phyloP scores from a whole-genome alignment of 2,797 vertebrate genomes.

The Malacoraja senta region DNA sequence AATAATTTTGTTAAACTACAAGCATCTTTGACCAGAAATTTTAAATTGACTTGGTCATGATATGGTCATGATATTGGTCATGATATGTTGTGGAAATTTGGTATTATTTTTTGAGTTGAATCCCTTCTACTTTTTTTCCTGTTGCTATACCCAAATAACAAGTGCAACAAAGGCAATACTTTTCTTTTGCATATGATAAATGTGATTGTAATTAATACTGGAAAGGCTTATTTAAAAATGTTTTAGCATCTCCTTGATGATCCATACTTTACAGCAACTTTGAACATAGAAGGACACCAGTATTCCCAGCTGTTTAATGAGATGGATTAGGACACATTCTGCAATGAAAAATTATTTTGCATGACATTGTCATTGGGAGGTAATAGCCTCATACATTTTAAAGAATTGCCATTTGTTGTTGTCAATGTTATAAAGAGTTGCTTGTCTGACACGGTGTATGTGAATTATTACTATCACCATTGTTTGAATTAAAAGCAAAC shows the following conservation, averaged over 20 bases:
- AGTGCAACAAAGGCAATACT: too few relatives aligned
- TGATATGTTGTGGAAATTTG: background rate
- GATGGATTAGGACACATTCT: background rate
- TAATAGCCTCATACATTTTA: constrained; percentile 34
- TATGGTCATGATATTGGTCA: background rate
- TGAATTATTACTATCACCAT: constrained; percentile 26
- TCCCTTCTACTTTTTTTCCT: background rate
- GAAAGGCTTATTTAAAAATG: background rate
- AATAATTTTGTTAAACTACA: background rate
- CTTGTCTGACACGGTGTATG: constrained; percentile 10
- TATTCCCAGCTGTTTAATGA: background rate
- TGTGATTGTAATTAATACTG: background rate
- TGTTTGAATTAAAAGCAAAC: constrained; percentile 13
- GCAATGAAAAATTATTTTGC: constrained; percentile 21
- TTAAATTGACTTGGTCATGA: background rate
- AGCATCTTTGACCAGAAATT: background rate
- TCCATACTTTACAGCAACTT: background rate
- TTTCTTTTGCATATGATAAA: background rate
- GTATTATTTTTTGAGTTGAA: background rate
- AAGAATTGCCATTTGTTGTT: constrained; percentile 20
- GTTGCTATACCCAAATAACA: background rate
- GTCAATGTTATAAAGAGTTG: constrained; percentile 31
- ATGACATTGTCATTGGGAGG: background rate
- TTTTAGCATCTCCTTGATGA: background rate
- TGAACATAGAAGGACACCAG: background rate